Evolutionary conservation across 2,797 vertebrate genomes (phyloP), one percentile per base, ranked within the genome.

Genomic region (Syngnathus acus): DNA sequence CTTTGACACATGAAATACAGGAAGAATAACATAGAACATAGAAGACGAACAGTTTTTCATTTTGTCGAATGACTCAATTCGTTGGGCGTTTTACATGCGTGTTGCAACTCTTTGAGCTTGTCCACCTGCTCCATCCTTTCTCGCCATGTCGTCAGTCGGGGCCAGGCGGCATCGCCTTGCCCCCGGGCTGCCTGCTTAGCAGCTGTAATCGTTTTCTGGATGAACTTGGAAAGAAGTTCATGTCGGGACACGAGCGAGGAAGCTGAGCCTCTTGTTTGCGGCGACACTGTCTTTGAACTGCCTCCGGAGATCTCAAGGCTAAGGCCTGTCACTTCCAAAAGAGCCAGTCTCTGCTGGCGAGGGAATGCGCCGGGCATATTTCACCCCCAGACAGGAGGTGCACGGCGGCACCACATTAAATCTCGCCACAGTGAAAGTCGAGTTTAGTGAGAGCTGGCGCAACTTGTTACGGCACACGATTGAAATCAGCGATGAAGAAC

Each of bases 91-190:
- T 89, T 84, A 86, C 76, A 59, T 65, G 69, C 70, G 66, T 69
- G 64, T 79, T 72, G 67, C 19, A 65, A 82, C 66, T 75, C 68
- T 73, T 68, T 79, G 68, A 71, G 53, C 73, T 74, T 73, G 61
- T 42, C 77, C 77, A 65, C 72, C 74, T 65, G 60, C 81, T 74
- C 76, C 68, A 45, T 76, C 71, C 39, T 78, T 64, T 57, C 64
- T 76, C 78, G 78, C 83, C 79, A 78, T 71, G 72, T 71, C 84
- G 82, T 85, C 81, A 82, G 80, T 84, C 80, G 78, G 69, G 72
- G 72, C 65, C 60, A 65, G 71, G 74, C 77, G 72, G 67, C 77
- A 73, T 79, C 78, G 80, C 68, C 78, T 67, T 69, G 68, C 54
- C 51, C 80, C 78, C 76, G 60, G 58, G 64, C 48, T 16, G 45